phyloP scores from a whole-genome alignment of 2,113 vertebrate species.

The Psilopogon haemacephalus region DNA sequence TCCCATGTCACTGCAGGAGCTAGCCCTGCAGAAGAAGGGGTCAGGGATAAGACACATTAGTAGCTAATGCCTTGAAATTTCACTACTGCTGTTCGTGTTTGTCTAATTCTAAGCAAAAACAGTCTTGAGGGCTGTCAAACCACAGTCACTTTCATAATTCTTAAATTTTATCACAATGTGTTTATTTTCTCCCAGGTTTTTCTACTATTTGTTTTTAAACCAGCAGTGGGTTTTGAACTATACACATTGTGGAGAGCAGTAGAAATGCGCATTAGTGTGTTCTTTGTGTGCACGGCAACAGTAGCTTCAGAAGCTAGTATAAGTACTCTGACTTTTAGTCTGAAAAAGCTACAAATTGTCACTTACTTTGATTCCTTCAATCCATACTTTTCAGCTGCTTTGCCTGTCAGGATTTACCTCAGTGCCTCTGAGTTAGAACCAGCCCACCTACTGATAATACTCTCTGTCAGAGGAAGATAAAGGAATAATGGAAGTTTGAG shows the following conservation, averaged over 20 bases:
- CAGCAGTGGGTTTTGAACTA: not conserved
- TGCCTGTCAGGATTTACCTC: not conserved
- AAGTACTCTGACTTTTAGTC: not conserved
- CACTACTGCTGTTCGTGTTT: not conserved
- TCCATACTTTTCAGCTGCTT: not conserved
- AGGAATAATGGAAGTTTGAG: not conserved
- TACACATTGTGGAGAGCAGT: not conserved
- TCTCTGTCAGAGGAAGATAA: not conserved
- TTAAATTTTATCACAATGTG: not conserved
- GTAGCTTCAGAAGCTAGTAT: not conserved
- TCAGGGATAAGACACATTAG: not conserved
- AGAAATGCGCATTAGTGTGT: not conserved
- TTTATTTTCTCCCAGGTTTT: conserved; percentile 20
- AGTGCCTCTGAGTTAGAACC: not conserved
- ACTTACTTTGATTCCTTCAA: not conserved
- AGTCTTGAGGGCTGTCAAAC: not conserved
- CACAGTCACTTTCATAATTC: not conserved
- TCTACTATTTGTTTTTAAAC: conserved; percentile 36
- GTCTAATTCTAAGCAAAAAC: conserved; percentile 2
- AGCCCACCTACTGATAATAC: not conserved
- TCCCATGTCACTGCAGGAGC: not conserved
- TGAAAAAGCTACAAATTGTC: not conserved
- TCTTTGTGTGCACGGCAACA: not conserved
- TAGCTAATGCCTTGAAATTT: not conserved
- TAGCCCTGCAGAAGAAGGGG: not conserved